These are phyloP conservation scores for Anser brachyrhynchus DNA, from an alignment of 2,113 vertebrate species.

Conservation along the genomic window DNA sequence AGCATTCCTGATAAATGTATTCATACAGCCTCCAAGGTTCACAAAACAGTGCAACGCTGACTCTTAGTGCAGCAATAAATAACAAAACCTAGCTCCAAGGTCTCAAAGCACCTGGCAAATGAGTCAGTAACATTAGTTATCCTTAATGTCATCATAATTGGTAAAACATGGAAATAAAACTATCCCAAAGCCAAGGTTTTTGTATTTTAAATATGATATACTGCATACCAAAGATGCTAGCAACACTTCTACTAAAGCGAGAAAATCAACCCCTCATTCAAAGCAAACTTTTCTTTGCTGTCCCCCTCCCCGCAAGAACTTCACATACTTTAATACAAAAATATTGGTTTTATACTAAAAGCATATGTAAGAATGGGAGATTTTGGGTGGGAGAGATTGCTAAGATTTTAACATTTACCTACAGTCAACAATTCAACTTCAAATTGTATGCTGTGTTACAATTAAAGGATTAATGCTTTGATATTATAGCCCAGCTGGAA, in stretches of 20 bases:
- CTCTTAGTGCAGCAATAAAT: background rate
- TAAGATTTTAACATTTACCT: background rate
- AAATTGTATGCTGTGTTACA: background rate
- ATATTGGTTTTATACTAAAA: background rate
- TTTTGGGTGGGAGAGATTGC: background rate
- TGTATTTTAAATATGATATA: background rate
- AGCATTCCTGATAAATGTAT: background rate
- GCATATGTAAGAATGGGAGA: rapidly evolving
- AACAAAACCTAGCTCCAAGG: background rate
- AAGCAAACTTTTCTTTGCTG: background rate
- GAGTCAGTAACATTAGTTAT: background rate
- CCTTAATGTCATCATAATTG: background rate
- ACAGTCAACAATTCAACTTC: background rate
- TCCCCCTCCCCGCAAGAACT: background rate
- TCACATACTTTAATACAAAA: background rate
- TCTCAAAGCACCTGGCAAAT: conserved; percentile 11
- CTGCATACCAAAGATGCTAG: background rate
- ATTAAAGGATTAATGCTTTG: background rate
- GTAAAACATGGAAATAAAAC: background rate
- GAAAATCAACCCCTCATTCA: background rate
- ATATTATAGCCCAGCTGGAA: background rate
- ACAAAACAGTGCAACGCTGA: background rate
- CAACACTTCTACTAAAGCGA: background rate
- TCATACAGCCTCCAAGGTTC: background rate
- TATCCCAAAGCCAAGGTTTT: background rate